Base-by-base conservation (phyloP, 2,888 invertebrate species). In the Athalia circularis region DNA sequence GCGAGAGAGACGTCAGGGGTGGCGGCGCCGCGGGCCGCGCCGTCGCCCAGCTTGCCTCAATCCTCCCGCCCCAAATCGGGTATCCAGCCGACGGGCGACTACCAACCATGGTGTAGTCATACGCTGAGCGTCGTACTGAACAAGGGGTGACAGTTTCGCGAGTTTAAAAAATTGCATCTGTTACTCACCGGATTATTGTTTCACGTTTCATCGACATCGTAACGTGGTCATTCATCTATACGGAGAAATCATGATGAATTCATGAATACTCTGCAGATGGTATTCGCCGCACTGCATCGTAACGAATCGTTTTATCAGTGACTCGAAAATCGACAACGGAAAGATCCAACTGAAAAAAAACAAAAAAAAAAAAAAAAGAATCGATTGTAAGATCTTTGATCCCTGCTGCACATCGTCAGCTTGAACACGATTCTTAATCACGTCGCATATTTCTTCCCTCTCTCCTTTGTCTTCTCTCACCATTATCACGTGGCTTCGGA, bases 41-140 rank as follows among this genome's bases (percentile, higher is more conserved):
- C 88, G 90, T 89, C 88, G 90, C 90, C 86, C 90, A 90, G 88
- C 90, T 89, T 88, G 88, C 89, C 86, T 84, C 84, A 83, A 85
- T 85, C 86, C 87, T 84, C 85, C 87, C 83, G 85, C 86, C 85
- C 88, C 85, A 86, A 81, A 86, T 87, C 89, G 89, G 89, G 89
- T 87, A 88, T 89, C 90, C 89, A 75, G 84, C 82, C 86, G 85
- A 86, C 85, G 84, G 29, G 29, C 29, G 29, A 29, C 29, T 29
- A 84, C 84, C 81, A 82, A 85, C 86, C 86, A 87, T 87, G 86
- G 85, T 86, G 84, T 89, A 89, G 88, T 89, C 90, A 88, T 89
- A 89, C 88, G 88, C 86, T 88, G 86, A 87, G 65, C 79, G 80
- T 61, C 76, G 79, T 54, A 65, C 78, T 74, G 80, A 77, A 11